These are phyloP conservation scores for Atherinosoma microstoma DNA, from an alignment of 2,797 vertebrate species.

Conservation along the genomic window DNA sequence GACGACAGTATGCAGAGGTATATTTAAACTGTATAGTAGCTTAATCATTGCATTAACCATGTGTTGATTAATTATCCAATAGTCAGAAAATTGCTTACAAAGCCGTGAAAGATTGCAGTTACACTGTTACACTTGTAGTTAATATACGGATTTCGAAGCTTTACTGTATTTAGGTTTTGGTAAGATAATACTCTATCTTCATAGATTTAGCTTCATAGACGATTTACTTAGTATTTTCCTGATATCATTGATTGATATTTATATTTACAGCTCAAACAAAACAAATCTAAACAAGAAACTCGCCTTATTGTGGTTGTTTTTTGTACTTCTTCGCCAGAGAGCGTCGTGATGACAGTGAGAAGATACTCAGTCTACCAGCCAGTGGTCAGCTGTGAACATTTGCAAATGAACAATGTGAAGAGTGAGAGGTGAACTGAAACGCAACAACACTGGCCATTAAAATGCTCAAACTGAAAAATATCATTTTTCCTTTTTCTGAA, in stretches of 20 bases:
- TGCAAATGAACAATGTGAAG: conserved; percentile 24
- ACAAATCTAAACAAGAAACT: conserved; percentile 9
- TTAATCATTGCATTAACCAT: not conserved
- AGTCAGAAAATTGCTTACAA: not conserved
- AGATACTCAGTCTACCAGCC: conserved; percentile 80
- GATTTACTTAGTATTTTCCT: not conserved
- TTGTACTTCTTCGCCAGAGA: conserved; percentile 64
- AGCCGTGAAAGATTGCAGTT: not conserved
- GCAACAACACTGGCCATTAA: conserved; percentile 17
- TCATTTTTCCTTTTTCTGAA: not conserved
- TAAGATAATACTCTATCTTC: not conserved
- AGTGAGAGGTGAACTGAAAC: conserved; percentile 34
- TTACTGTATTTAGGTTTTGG: not conserved
- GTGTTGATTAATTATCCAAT: not conserved
- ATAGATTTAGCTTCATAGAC: not conserved
- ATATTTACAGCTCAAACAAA: not conserved
- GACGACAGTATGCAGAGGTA: conserved; percentile 79
- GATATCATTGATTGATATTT: not conserved
- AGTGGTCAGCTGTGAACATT: conserved; percentile 23
- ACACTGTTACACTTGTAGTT: not conserved
- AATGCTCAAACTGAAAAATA: not conserved
- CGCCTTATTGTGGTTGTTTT: conserved; percentile 6
- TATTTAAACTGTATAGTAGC: not conserved
- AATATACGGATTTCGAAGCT: not conserved
- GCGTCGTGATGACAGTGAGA: conserved; percentile 89